These are phyloP conservation scores for Nymphicus hollandicus DNA, from an alignment of 2,113 vertebrate genomes.

Conservation along the genomic window DNA sequence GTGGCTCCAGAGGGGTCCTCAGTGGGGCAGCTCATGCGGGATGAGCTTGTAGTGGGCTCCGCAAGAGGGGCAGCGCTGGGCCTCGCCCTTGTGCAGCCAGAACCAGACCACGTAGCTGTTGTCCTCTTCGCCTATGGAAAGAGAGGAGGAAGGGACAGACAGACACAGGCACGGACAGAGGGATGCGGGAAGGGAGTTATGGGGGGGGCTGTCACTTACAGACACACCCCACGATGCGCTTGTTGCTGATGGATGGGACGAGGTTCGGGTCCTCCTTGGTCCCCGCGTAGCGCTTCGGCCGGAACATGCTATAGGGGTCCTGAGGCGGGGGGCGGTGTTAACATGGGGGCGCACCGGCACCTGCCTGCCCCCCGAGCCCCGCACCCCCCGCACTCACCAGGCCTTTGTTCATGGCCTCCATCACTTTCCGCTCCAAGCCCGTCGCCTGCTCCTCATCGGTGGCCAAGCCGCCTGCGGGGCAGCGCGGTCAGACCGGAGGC, in stretches of 20 bases:
- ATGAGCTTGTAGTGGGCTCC: slow-evolving; percentile 87
- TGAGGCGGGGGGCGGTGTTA: not conserved
- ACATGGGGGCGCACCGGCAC: too few relatives aligned
- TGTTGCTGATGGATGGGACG: slow-evolving; percentile 83
- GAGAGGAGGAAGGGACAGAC: not conserved
- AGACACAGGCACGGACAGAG: not conserved
- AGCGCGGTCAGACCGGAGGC: not conserved
- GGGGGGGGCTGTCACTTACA: slow-evolving; percentile 74
- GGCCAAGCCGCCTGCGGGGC: slow-evolving; percentile 73
- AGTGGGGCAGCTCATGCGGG: slow-evolving; percentile 69
- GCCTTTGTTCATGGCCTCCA: slow-evolving; percentile 75
- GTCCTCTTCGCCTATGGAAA: slow-evolving; percentile 82
- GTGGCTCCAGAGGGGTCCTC: not conserved
- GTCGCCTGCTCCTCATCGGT: slow-evolving; percentile 87
- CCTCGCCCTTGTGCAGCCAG: slow-evolving; percentile 86
- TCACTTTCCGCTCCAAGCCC: slow-evolving; percentile 79
- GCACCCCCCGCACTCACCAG: slow-evolving; percentile 55
- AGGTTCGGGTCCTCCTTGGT: slow-evolving; percentile 86
- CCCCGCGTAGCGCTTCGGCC: slow-evolving; percentile 81
- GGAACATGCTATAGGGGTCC: slow-evolving; percentile 84
- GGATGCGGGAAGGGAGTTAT: too few relatives aligned
- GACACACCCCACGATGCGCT: slow-evolving; percentile 88
- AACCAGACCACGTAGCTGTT: slow-evolving; percentile 86
- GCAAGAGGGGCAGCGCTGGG: slow-evolving; percentile 86
- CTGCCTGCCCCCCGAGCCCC: too few relatives aligned